These are phyloP conservation scores for Osedax frankpressi DNA, from an alignment of 2,888 invertebrate genomes.

Conservation along the genomic window DNA sequence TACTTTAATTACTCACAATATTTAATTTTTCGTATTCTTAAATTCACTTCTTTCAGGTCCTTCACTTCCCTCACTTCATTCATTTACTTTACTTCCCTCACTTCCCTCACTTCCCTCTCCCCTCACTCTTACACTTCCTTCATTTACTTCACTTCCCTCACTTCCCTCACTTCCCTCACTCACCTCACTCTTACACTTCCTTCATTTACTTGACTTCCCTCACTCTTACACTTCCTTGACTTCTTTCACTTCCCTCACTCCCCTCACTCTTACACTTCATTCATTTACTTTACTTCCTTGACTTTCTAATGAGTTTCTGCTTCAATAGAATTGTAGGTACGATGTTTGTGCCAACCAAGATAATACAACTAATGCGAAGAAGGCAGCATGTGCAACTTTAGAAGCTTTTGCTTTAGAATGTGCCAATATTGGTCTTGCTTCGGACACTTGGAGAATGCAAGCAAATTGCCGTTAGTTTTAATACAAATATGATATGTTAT, in stretches of 20 bases:
- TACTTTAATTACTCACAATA: too few species aligned
- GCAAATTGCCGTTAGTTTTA: neutral
- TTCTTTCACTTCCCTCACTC: neutral
- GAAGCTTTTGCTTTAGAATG: neutral
- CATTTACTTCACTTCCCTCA: neutral
- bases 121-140: neutral
- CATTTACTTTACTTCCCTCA: neutral
- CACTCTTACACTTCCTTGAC: neutral
- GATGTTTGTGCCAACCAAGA: conserved; percentile 10
- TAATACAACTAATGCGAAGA: conserved; percentile 2
- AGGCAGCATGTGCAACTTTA: neutral
- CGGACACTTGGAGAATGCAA: neutral
- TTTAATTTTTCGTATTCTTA: too few species aligned
- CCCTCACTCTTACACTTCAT: neutral
- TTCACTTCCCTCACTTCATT: neutral
- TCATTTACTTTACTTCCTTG: neutral
- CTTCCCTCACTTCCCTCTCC: neutral
- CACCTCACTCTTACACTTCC: neutral
- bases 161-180: neutral
- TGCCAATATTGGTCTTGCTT: neutral
- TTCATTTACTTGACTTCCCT: neutral
- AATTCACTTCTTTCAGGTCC: too few species aligned
- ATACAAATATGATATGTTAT: too few species aligned
- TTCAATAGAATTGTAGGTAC: conserved; percentile 3
- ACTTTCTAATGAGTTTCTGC: neutral